These are phyloP conservation scores for Apostichopus japonicus DNA, from an alignment of 35 echinoderm and acorn worm species.

Conservation along the genomic window DNA sequence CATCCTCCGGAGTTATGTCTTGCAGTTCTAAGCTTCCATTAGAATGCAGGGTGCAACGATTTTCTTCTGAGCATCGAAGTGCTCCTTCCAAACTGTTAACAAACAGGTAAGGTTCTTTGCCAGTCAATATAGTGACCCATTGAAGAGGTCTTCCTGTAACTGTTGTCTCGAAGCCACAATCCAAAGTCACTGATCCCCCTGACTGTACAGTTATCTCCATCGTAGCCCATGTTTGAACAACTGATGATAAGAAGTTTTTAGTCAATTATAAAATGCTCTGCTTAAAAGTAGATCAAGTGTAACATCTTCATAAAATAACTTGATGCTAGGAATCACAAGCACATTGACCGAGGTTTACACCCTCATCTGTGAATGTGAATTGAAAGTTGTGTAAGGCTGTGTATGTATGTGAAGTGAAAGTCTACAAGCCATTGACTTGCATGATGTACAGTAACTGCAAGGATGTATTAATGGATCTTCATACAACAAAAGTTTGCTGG, in stretches of 20 bases:
- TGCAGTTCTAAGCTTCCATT: neutral
- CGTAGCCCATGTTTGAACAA: neutral
- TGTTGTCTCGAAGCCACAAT: neutral
- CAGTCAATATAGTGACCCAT: neutral
- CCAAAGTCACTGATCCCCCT: neutral
- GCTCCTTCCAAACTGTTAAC: neutral
- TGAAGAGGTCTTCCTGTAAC: neutral
- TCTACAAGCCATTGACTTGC: too few species aligned
- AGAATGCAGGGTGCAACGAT: neutral
- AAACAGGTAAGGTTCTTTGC: neutral
- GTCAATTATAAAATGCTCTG: too few species aligned
- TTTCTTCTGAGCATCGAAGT: neutral
- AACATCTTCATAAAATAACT: too few species aligned
- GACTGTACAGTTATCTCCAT: neutral
- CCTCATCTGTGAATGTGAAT: too few species aligned
- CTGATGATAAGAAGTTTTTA: neutral
- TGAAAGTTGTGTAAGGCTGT: too few species aligned
- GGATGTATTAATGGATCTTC: too few species aligned
- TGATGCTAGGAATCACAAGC: too few species aligned
- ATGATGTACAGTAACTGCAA: too few species aligned
- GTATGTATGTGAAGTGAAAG: too few species aligned
- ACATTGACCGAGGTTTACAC: too few species aligned
- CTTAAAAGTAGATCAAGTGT: too few species aligned
- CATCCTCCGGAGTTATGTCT: neutral
- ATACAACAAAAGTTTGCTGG: too few species aligned